These are phyloP conservation scores for Chrosomus eos DNA, from an alignment of 2,797 vertebrate genomes.

Conservation along the genomic window DNA sequence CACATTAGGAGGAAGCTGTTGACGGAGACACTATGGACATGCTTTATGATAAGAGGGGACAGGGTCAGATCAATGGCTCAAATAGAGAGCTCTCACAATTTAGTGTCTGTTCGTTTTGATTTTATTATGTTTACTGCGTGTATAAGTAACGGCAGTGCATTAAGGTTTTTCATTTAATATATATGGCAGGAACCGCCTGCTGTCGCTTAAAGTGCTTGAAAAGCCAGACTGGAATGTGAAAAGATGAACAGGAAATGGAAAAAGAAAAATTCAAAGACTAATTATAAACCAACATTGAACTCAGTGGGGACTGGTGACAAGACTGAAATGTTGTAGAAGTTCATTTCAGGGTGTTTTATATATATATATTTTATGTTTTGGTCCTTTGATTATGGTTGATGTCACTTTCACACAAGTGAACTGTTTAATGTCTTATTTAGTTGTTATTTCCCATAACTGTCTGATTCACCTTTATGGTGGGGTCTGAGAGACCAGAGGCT, in stretches of 20 bases:
- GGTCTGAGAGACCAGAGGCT: not conserved
- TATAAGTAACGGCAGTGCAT: slow-evolving; percentile 37
- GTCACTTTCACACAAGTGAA: no score
- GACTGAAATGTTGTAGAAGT: not conserved
- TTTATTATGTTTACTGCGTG: slow-evolving; percentile 37
- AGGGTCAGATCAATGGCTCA: slow-evolving; percentile 60
- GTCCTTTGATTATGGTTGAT: slow-evolving; percentile 76
- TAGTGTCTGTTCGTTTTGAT: slow-evolving; percentile 51
- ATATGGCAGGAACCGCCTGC: slow-evolving; percentile 7
- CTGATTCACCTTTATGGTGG: no score
- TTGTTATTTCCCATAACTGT: no score
- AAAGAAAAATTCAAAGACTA: not conserved
- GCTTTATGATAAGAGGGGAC: slow-evolving; percentile 64
- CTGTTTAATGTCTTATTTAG: no score
- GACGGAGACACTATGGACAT: slow-evolving; percentile 63
- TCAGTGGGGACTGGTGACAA: not conserved
- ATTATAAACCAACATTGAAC: not conserved
- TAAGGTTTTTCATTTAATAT: slow-evolving; percentile 36
- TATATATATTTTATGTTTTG: slow-evolving; percentile 69
- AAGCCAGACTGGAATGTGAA: slow-evolving; percentile 6
- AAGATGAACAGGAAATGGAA: slow-evolving; percentile 15
- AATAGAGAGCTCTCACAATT: slow-evolving; percentile 58
- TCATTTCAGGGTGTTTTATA: not conserved
- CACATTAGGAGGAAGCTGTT: slow-evolving; percentile 63
- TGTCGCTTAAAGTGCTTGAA: slow-evolving; percentile 15